Evolutionary conservation across 2,113 vertebrate genomes (phyloP), one percentile per base, ranked within the genome.

Genomic region (Elephas maximus): DNA sequence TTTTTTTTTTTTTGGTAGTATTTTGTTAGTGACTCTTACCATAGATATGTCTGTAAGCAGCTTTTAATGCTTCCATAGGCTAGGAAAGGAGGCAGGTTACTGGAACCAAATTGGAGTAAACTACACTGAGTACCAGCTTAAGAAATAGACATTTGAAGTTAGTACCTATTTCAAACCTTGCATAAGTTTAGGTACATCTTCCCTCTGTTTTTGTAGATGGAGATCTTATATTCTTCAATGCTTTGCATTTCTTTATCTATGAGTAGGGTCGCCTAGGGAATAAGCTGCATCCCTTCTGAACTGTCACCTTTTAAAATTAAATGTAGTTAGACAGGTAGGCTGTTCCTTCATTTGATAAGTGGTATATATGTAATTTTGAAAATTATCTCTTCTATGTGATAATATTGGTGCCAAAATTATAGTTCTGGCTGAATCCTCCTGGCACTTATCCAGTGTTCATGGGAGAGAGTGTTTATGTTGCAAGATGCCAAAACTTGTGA

Each of bases 301-400:
- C 67, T 48, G 17, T 96, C 24, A 51, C 2, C 10, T 96, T 96
- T 92, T 44, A 63, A 92, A 90, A 82, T 80, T 41, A 89, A 44
- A 15, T 89, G 8, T 71, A 24, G 17, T 57, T 73, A 77, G 91
- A 76, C 2, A 81, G 18, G 12, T 78, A 73, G 65, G 89, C 8
- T 30, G 3, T 93, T 95, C 45, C 67, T 96, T 98, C 60, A 81
- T 84, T 88, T 93, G 30, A 15, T 93, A 53, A 82, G n/a, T 93
- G 63, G 41, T 8, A 41, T 51, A 41, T 20, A 60, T 41, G 0
- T 71, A 74, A 60, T 92, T 96, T 67, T 62, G 51, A 95, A 87
- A 90, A 86, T 73, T 14, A 41, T 73, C 53, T 83, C 65, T 41
- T 63, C 21, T 93, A 71, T 76, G 12, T 88, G 33, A 74, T 94